Evolutionary conservation across 2,888 invertebrate genomes (phyloP), one percentile per base, ranked within the genome.

Genomic region (Cataglyphis altisquamis): DNA sequence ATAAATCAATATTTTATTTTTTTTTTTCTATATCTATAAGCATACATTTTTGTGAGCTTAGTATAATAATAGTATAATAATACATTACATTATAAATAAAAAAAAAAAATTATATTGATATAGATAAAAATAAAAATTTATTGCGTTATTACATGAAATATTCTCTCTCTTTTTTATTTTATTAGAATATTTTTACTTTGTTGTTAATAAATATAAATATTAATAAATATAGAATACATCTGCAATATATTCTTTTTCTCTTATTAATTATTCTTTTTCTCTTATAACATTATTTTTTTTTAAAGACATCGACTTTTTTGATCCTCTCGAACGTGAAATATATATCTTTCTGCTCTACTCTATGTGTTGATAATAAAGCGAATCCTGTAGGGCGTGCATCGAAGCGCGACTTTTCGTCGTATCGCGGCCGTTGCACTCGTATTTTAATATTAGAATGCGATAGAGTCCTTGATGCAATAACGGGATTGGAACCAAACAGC

Each of bases 371-470:
- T 74, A 83, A 84, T 72, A 67, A 85, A 32, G 77, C 55, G 81
- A 84, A 78, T 84, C 84, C 86, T 80, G 66, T 36, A 81, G 72
- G 83, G 70, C 77, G 83, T 55, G 83, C 86, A 86, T 84, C 88
- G 82, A 81, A 81, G 85, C 85, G 78, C 80, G 63, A 82, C 81
- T 75, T 85, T 64, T 66, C 81, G 72, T 64, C 63, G 64, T 75
- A 73, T 78, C 82, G 72, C 83, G 87, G 84, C 67, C 86, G 75
- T 87, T 89, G 83, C 89, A 82, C 86, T 73, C 86, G 72, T 77
- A 88, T 88, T 88, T 84, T 84, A 88, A 84, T 88, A 84, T 86
- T 83, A 88, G 83, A 88, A 88, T 86, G 15, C 70, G 84, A 86
- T 64, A 84, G 84, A 67, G 75, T 29, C 84, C 70, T 85, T 75